Evolutionary conservation across 2,113 vertebrate species (phyloP), one percentile per base, ranked within the genome.

Genomic region (Cyanoramphus novaezelandiae): DNA sequence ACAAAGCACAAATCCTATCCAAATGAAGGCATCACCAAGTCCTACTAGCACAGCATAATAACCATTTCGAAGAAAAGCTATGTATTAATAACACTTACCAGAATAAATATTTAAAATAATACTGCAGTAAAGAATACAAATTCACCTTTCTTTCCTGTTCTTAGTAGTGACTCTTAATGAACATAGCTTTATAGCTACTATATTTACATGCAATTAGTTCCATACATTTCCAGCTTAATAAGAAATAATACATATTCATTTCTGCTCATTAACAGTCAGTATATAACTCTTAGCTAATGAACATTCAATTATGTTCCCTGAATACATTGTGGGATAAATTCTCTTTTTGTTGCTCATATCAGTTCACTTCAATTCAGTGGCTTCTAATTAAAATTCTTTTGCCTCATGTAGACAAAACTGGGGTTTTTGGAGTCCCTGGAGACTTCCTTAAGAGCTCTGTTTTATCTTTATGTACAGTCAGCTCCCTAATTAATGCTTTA

Each of bases 381-480:
- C 83, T 91, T 87, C 96, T 96, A 96, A 97, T 97, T 97, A 97
- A 97, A 97, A 97, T 97, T 96, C 92, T 94, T 97, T 95, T 82
- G 83, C 96, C 59, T 91, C 91, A 35, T 87, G 88, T 91, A 96
- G 96, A 96, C 96, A 96, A 97, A 97, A 95, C 88, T 94, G 77
- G 79, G 9, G 4, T 93, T 97, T 97, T 87, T 92, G 1, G 72
- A 94, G 49, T 91, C 96, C 65, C 86, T 63, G n/a, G 77, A 96
- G 96, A 94, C n/a, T 92, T 94, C 88, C 86, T 78, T 92, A 95
- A 92, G 81, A 96, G 93, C 93, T 92, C 95, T 96, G 92, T 97
- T 97, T 97, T 97, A 97, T 97, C 96, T 97, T 96, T 97, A 96
- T 87, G 95, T 97, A 94, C 91, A 89, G 95, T 95, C 96, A 97